These are phyloP conservation scores for Bombus pascuorum DNA, from an alignment of 1,140 invertebrate species.

Conservation along the genomic window DNA sequence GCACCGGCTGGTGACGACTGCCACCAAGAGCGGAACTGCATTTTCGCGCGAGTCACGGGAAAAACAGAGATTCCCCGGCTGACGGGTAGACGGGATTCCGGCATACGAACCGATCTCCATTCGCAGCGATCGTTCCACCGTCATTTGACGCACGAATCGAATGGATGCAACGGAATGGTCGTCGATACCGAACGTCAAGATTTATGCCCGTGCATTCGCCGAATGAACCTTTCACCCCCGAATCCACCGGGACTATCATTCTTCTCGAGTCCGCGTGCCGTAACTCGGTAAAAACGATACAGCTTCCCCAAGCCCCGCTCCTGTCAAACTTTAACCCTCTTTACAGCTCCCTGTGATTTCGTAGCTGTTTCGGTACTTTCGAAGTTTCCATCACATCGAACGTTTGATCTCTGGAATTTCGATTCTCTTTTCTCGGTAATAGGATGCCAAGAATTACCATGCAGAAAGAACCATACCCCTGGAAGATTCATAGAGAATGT, in stretches of 20 bases:
- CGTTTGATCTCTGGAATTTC: background rate
- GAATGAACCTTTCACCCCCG: conserved; percentile 33
- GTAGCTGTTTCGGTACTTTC: no score
- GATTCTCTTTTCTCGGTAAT: no score
- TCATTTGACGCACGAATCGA: conserved; percentile 15
- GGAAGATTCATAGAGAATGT: background rate
- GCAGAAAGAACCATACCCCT: no score
- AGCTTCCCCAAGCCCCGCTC: background rate
- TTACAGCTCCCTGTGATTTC: background rate
- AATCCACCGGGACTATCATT: conserved; percentile 26
- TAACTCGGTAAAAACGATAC: conserved; percentile 22
- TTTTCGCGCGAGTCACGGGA: background rate
- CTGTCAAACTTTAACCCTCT: conserved; percentile 18
- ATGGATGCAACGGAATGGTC: background rate
- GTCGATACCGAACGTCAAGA: conserved; percentile 18
- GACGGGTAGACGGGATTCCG: background rate
- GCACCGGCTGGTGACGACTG: conserved; percentile 15
- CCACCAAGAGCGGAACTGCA: background rate
- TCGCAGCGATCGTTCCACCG: conserved; percentile 4
- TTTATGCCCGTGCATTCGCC: conserved; percentile 31
- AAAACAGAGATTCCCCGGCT: background rate
- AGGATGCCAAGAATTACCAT: no score
- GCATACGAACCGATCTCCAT: background rate
- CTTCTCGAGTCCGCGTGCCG: conserved; percentile 13
- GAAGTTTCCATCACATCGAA: background rate